phyloP scores from a whole-genome alignment of 2,888 invertebrate species.

The Torymus tubicola region DNA sequence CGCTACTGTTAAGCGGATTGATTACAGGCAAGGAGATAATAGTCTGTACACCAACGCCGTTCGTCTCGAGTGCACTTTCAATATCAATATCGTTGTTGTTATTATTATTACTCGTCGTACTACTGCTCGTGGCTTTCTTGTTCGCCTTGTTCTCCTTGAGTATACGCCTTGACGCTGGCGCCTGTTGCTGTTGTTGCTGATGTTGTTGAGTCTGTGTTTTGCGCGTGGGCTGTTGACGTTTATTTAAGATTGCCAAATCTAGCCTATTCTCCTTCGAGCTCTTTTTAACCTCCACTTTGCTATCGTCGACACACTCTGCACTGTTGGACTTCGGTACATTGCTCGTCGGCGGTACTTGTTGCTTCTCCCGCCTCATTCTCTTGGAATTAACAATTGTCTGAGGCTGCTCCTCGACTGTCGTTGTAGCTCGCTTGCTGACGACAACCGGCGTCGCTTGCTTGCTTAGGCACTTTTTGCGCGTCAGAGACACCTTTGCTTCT shows the following conservation, averaged over 20 bases:
- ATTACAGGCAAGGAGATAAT: conserved; percentile 67
- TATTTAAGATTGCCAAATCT: conserved; percentile 57
- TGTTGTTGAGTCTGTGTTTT: conserved; percentile 55
- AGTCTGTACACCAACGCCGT: conserved; percentile 67
- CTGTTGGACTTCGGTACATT: conserved; percentile 19
- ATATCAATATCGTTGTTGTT: conserved; percentile 27
- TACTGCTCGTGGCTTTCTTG: conserved; percentile 62
- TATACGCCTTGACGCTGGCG: conserved; percentile 66
- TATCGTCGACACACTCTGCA: conserved; percentile 51
- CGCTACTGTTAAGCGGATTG: conserved; percentile 65
- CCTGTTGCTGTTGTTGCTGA: conserved; percentile 43
- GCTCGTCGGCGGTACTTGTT: neutral
- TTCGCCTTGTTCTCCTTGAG: conserved; percentile 73
- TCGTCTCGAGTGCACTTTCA: conserved; percentile 32
- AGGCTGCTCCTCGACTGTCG: conserved; percentile 47
- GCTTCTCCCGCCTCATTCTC: conserved; percentile 55
- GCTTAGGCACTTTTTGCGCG: conserved; percentile 70
- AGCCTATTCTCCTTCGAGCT: conserved; percentile 69
- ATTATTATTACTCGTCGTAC: conserved; percentile 7
- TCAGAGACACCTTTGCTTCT: conserved; percentile 47
- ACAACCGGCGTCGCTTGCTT: conserved; percentile 64
- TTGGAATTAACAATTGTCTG: conserved; percentile 44
- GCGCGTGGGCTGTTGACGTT: conserved; percentile 56
- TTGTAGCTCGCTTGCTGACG: conserved; percentile 80
- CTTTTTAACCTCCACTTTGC: conserved; percentile 60